Evolutionary conservation across 2,888 invertebrate genomes (phyloP).

Genomic region (Antheraea assamensis): DNA sequence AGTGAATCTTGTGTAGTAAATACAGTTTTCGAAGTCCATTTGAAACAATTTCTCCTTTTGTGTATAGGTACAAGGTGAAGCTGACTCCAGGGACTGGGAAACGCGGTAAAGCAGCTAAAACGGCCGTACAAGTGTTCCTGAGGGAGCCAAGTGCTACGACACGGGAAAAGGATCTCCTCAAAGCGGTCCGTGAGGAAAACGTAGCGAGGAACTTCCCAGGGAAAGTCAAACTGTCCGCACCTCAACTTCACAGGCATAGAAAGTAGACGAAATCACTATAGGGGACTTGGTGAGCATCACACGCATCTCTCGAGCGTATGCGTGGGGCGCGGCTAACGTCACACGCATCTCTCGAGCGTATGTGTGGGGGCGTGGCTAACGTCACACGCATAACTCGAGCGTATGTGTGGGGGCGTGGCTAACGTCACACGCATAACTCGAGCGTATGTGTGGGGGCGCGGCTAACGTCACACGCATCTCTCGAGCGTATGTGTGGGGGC

Average conservation of each 20-base stretch:
- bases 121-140: slow-evolving; percentile 94
- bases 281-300: background rate
- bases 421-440: no score
- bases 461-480: no score
- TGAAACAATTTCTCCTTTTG: background rate
- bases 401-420: no score
- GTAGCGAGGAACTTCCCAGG: slow-evolving; percentile 97
- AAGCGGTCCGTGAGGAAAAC: slow-evolving; percentile 95
- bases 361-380: no score
- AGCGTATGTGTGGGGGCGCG: no score
- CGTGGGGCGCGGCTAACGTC: no score
- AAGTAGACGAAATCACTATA: slow-evolving; percentile 64
- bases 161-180: slow-evolving; percentile 94
- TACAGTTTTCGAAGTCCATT: no score
- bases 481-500: no score
- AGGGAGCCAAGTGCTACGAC: slow-evolving; percentile 88
- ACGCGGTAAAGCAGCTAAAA: slow-evolving; percentile 97
- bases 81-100: slow-evolving; percentile 96
- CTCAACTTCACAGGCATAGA: slow-evolving; percentile 87
- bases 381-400: no score
- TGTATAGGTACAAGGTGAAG: slow-evolving; percentile 93
- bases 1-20: no score
- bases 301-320: background rate
- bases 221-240: slow-evolving; percentile 97
- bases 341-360: no score